phyloP scores from a whole-genome alignment of 2,113 vertebrate genomes.

The Microcebus lehilahytsara region DNA sequence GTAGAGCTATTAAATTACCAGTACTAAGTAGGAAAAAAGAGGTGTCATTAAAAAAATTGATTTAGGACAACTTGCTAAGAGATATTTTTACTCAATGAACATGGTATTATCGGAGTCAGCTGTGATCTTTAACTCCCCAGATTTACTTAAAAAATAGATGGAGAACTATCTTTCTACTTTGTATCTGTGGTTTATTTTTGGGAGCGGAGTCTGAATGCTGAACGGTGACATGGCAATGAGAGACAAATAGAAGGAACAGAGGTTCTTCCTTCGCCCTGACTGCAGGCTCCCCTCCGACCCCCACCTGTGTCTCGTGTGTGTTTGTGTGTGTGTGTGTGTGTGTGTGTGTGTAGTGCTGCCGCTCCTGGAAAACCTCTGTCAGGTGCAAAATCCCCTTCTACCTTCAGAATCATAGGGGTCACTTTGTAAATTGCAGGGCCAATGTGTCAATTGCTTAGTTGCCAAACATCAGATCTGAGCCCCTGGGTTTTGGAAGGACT shows the following conservation, averaged over 20 bases:
- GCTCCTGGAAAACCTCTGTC: background rate
- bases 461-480: background rate
- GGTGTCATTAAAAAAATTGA: constrained; percentile 61
- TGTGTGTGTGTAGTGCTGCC: background rate
- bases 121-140: constrained; percentile 40
- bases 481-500: background rate
- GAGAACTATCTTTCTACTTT: constrained; percentile 1
- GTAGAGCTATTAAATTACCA: constrained; percentile 66
- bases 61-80: constrained; percentile 59
- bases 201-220: background rate
- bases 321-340: background rate
- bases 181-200: constrained; percentile 14
- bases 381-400: background rate
- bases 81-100: constrained; percentile 50
- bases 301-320: background rate
- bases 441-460: background rate
- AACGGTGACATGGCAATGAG: background rate
- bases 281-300: background rate
- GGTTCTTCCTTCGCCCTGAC: background rate
- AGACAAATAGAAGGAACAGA: background rate
- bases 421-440: background rate
- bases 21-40: constrained; percentile 42
- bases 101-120: constrained; percentile 22
- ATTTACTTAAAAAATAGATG: constrained; percentile 55
- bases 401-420: background rate